These are phyloP conservation scores for Elymnias hypermnestra DNA, from an alignment of 1,140 invertebrate species.

Conservation along the genomic window DNA sequence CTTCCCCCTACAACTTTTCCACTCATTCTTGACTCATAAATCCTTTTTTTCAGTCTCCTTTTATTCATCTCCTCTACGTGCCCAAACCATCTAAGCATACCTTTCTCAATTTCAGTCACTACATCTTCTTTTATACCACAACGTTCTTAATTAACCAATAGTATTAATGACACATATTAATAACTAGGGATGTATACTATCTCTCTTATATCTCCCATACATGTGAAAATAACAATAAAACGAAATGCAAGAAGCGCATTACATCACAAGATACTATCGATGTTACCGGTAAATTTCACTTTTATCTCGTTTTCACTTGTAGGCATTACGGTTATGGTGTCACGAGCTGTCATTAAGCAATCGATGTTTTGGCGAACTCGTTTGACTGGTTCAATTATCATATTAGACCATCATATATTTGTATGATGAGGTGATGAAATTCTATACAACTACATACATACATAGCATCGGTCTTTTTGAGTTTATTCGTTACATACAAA, in stretches of 20 bases:
- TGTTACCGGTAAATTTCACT: conserved; percentile 1
- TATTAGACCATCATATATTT: neutral
- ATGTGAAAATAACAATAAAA: neutral
- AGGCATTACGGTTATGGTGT: neutral
- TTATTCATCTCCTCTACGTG: no score
- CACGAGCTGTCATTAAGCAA: neutral
- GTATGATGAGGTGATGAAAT: neutral
- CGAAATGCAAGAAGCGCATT: neutral
- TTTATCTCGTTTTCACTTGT: conserved; percentile 1
- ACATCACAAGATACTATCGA: neutral
- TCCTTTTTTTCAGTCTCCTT: no score
- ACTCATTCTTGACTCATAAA: no score
- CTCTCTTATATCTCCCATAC: no score
- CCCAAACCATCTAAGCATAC: no score
- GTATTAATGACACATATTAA: no score
- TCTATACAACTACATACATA: neutral
- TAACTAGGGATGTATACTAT: no score
- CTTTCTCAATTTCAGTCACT: no score
- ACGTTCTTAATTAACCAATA: no score
- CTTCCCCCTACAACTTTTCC: no score
- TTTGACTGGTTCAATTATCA: neutral
- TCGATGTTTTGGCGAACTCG: neutral
- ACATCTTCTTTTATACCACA: no score
- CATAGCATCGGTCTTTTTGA: neutral
- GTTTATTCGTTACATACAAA: no score